Conservation (phyloP, 2,888 invertebrate species). For the Cryptocheilus praepositus region DNA sequence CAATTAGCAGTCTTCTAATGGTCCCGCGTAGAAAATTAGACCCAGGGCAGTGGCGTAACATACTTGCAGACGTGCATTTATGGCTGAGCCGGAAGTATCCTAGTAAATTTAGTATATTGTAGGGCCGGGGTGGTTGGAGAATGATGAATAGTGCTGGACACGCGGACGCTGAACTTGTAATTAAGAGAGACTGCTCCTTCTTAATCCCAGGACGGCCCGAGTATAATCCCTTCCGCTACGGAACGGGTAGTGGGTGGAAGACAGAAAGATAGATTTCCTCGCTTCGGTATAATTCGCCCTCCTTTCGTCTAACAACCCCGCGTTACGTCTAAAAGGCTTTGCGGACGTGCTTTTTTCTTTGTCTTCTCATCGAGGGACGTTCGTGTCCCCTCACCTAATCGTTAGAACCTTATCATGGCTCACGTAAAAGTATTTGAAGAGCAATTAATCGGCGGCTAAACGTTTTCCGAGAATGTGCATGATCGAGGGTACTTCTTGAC, state of each 20-base stretch:
- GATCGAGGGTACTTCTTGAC: slow-evolving; percentile 24
- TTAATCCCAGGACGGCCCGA: slow-evolving; percentile 8
- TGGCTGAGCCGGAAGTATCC: too few relatives aligned
- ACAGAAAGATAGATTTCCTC: too few relatives aligned
- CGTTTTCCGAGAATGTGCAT: neutral
- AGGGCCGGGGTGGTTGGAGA: too few relatives aligned
- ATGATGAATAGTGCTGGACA: slow-evolving; percentile 20
- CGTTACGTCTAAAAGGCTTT: neutral
- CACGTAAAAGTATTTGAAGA: neutral
- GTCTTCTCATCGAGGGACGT: neutral
- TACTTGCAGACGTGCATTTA: too few relatives aligned
- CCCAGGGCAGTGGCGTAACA: too few relatives aligned
- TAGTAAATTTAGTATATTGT: too few relatives aligned
- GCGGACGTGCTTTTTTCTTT: neutral
- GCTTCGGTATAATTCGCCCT: too few relatives aligned
- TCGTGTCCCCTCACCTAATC: neutral
- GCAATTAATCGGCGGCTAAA: neutral
- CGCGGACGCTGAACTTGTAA: slow-evolving; percentile 15
- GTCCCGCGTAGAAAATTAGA: too few relatives aligned
- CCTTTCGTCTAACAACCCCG: neutral
- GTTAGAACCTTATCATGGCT: neutral
- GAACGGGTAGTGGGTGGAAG: too few relatives aligned
- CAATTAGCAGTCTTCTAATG: too few relatives aligned
- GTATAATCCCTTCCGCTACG: slow-evolving; percentile 9
- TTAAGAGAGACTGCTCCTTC: slow-evolving; percentile 14